Percentiles rank a stretch among this genome's conserved stretches.
Conservation (phyloP, 2,113 vertebrate genomes). For the Atrichornis clamosus region DNA sequence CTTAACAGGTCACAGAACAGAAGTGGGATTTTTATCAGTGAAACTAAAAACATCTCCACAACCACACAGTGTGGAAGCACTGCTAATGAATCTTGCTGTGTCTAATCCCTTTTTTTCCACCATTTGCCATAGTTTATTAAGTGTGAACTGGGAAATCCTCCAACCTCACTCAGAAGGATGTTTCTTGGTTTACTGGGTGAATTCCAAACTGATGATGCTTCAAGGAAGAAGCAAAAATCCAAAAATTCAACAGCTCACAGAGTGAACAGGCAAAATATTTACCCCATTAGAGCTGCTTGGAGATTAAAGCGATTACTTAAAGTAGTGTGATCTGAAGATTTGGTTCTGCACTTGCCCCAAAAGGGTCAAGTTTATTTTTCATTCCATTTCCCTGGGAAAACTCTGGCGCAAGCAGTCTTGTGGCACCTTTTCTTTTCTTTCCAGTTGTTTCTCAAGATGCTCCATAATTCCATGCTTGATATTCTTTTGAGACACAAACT, state of each 20-base stretch:
- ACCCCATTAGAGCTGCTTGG: background rate
- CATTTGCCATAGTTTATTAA: background rate
- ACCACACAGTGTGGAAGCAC: accelerated
- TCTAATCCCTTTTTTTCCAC: background rate
- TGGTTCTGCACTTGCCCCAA: background rate
- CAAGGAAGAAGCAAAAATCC: background rate
- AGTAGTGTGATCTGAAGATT: background rate
- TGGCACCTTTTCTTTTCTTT: background rate
- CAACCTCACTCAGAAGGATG: background rate
- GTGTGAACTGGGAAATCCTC: background rate
- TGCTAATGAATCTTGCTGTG: background rate
- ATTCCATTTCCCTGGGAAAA: background rate
- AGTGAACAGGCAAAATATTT: background rate
- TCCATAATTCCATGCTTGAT: background rate
- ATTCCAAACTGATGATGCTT: background rate
- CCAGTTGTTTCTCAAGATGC: background rate
- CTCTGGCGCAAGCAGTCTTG: background rate
- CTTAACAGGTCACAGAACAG: background rate
- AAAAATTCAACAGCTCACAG: background rate
- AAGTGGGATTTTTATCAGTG: background rate
- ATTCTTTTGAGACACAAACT: background rate
- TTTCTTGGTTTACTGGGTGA: background rate
- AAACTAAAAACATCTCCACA: background rate
- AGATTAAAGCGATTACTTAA: background rate
- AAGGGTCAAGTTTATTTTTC: background rate